Evolutionary conservation across 2,888 invertebrate species (phyloP).

Genomic region (Ptychoptera albimana): DNA sequence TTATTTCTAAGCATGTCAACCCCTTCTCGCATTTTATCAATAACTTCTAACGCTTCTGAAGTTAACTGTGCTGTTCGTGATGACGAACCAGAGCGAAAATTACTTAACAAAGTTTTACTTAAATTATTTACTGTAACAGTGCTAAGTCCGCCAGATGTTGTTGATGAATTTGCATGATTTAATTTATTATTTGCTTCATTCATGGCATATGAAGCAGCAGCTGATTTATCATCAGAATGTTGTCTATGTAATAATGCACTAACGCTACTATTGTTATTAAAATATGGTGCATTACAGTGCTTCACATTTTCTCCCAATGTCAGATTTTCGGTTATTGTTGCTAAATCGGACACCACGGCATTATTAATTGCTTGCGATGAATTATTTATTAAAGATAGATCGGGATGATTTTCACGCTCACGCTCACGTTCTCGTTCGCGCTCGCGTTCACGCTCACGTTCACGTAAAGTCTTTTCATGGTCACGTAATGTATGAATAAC

Average conservation of each 20-base stretch:
- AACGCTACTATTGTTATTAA: constrained; percentile 3
- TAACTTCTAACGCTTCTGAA: constrained; percentile 38
- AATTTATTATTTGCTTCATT: constrained; percentile 28
- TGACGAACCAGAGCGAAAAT: constrained; percentile 16
- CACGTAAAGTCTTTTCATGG: constrained; percentile 11
- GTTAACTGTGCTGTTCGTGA: constrained; percentile 23
- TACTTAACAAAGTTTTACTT: constrained; percentile 25
- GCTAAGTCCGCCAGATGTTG: too few relatives aligned
- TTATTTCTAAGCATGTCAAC: constrained; percentile 61
- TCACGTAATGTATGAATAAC: constrained; percentile 37
- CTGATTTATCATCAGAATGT: constrained; percentile 37
- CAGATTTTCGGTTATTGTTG: constrained; percentile 72
- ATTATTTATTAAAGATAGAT: constrained; percentile 54
- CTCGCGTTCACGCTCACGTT: too few relatives aligned
- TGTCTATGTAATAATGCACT: constrained; percentile 20
- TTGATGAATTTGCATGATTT: constrained; percentile 13
- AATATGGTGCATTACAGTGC: constrained; percentile 5
- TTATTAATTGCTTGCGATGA: constrained; percentile 47
- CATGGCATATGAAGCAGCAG: constrained; percentile 28
- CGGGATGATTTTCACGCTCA: constrained; percentile 45
- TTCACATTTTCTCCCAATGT: constrained; percentile 41
- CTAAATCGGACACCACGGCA: constrained; percentile 44
- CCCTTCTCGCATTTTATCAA: constrained; percentile 50
- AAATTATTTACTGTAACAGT: constrained; percentile 25
- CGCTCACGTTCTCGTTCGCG: too few relatives aligned